A percentile compares a stretch with the other conserved stretches of the same genome.
Conservation (phyloP, 2,113 vertebrate genomes). For the Ammodytes dubius region DNA sequence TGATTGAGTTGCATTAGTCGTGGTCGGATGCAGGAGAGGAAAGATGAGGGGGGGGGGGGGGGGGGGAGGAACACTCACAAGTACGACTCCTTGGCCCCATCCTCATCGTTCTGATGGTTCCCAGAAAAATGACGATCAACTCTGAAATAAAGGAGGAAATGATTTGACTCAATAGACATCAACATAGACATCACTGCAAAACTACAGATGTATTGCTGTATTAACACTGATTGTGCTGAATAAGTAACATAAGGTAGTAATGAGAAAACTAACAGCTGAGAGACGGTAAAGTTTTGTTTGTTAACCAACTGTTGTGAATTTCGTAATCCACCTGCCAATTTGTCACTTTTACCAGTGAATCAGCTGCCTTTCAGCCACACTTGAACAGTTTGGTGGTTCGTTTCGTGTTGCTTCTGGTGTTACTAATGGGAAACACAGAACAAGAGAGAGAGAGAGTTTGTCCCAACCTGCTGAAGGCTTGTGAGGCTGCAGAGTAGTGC, state of each 20-base stretch:
- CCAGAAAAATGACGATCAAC: constrained; percentile 89
- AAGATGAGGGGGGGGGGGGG: not conserved
- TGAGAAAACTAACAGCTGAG: not conserved
- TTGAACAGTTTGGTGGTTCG: not conserved
- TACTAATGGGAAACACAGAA: not conserved
- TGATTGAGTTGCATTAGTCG: not conserved
- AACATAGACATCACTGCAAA: not conserved
- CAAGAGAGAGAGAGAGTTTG: not conserved
- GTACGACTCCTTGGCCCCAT: constrained; percentile 93
- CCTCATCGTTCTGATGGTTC: constrained; percentile 89
- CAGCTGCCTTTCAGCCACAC: constrained; percentile 7
- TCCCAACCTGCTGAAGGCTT: constrained; percentile 92
- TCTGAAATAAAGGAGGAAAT: constrained; percentile 75
- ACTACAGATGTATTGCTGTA: not conserved
- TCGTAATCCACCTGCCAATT: not conserved
- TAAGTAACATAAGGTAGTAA: too few relatives aligned
- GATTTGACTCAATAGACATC: not conserved
- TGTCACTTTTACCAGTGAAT: not conserved
- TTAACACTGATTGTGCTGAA: not conserved
- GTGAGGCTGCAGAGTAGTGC: constrained; percentile 95
- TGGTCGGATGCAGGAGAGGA: too few relatives aligned
- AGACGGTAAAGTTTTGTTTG: not conserved
- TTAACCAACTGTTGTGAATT: constrained; percentile 5
- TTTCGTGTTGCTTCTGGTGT: not conserved
- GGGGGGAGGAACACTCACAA: constrained; percentile 87